Conservation (phyloP, 2,888 invertebrate species). For the Chaitophorus viminalis region DNA sequence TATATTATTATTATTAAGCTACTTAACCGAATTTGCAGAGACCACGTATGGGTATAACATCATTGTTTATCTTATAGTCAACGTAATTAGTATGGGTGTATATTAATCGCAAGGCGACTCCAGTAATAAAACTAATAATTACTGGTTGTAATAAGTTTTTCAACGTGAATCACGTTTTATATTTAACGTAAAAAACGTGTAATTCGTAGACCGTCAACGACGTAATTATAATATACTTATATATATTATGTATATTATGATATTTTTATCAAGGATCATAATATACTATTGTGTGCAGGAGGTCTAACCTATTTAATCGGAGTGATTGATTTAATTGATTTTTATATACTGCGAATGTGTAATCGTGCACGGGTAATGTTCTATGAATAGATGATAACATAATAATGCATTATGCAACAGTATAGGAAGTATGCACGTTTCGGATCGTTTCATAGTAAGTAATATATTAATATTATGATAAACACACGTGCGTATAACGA, state of each 20-base stretch:
- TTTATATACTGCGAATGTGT: neutral
- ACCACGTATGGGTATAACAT: neutral
- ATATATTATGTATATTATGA: neutral
- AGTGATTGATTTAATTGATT: neutral
- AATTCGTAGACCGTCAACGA: neutral
- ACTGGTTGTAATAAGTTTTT: conserved; percentile 6
- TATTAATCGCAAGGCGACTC: neutral
- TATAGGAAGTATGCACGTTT: neutral
- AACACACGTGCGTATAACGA: neutral
- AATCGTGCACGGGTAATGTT: neutral
- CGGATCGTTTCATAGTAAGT: neutral
- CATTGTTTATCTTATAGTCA: neutral
- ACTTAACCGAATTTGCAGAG: neutral
- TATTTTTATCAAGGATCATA: neutral
- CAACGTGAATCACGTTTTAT: conserved; percentile 31
- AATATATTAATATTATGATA: neutral
- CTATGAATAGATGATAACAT: neutral
- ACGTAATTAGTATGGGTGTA: neutral
- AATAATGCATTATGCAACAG: neutral
- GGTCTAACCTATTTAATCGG: neutral
- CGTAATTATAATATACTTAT: neutral
- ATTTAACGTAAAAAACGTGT: conserved; percentile 15
- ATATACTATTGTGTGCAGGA: too few relatives aligned
- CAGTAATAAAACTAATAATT: conserved; percentile 21
- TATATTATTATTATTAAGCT: neutral